A percentile compares a stretch with the other conserved stretches of the same genome.
Evolutionary conservation across 2,888 invertebrate species (phyloP).

Genomic region (Luperina testacea): DNA sequence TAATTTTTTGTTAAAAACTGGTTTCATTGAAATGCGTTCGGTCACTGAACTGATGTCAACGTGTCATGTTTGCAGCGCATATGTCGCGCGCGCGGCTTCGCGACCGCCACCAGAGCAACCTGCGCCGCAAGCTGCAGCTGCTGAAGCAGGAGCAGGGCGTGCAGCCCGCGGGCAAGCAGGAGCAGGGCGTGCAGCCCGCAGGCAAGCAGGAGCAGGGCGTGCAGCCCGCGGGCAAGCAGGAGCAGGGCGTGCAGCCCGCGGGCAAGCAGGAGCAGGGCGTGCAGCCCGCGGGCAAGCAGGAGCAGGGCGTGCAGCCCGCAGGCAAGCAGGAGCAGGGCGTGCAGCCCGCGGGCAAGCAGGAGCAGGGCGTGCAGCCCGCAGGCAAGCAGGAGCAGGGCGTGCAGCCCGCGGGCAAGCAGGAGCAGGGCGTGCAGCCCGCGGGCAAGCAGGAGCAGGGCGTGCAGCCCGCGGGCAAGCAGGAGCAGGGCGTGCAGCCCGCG

Average conservation of each 20-base stretch:
- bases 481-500: neutral
- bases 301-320: neutral
- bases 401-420: neutral
- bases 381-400: neutral
- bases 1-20: too few relatives aligned
- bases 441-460: neutral
- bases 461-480: neutral
- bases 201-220: neutral
- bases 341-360: neutral
- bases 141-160: conserved; percentile 95
- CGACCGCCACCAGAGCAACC: conserved; percentile 97
- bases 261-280: neutral
- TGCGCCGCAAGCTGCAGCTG: conserved; percentile 96
- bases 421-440: neutral
- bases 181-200: conserved; percentile 4
- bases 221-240: neutral
- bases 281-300: too few relatives aligned
- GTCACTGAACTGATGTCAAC: neutral
- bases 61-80: conserved; percentile 91
- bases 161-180: conserved; percentile 62
- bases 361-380: neutral
- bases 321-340: neutral
- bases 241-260: neutral
- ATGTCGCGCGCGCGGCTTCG: conserved; percentile 97
- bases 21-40: neutral